These are phyloP conservation scores for Benitochromis conjunctus DNA, from an alignment of 2,113 vertebrate genomes.

Conservation along the genomic window DNA sequence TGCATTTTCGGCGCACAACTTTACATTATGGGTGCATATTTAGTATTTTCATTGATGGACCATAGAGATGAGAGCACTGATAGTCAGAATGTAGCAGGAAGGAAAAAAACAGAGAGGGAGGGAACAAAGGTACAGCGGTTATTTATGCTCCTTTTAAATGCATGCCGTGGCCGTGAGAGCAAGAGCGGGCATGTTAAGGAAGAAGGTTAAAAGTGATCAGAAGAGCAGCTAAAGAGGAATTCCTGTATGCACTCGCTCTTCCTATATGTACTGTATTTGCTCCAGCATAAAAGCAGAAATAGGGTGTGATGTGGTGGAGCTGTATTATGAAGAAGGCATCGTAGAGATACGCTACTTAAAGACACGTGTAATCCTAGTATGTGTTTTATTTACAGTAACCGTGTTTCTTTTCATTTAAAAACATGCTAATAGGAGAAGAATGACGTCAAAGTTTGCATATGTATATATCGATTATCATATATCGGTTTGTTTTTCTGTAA, in stretches of 20 bases:
- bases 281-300: neutral
- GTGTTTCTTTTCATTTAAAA: neutral
- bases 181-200: conserved; percentile 48
- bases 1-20: neutral
- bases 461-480: neutral
- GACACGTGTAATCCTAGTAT: neutral
- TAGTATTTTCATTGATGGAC: neutral
- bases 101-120: neutral
- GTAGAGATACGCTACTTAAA: neutral
- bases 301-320: neutral
- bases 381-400: neutral
- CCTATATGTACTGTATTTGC: neutral
- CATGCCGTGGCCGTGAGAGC: conserved; percentile 21
- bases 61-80: neutral
- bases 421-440: neutral
- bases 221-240: neutral
- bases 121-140: neutral
- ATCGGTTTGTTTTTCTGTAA: neutral
- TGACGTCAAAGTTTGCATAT: neutral
- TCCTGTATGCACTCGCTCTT: neutral
- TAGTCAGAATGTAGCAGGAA: neutral
- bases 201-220: conserved; percentile 4
- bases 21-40: neutral
- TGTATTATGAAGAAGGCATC: neutral
- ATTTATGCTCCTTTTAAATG: conserved; percentile 24